Conservation (phyloP, 2,113 vertebrate genomes). For the Protomyctophum bolini region DNA sequence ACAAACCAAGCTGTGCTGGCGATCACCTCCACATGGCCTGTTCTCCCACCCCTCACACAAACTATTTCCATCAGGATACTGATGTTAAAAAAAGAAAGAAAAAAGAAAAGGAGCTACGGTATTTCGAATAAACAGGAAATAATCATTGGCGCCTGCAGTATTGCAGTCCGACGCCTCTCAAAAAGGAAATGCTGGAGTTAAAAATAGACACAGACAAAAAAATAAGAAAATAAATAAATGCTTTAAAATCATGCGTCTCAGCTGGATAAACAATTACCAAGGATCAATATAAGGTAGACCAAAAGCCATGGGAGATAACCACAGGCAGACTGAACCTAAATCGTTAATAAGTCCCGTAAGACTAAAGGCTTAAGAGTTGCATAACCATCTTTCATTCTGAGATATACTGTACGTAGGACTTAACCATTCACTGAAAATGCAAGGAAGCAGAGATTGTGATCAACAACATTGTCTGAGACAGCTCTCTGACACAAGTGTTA, state of each 20-base stretch:
- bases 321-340: conserved; percentile 24
- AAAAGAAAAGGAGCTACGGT: not conserved
- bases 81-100: not conserved
- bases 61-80: conserved; percentile 8
- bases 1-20: conserved; percentile 25
- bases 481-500: no score
- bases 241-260: conserved; percentile 23
- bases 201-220: not conserved
- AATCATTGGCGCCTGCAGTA: not conserved
- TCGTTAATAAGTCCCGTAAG: conserved; percentile 25
- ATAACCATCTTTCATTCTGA: no score
- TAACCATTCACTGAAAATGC: no score
- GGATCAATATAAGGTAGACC: conserved; percentile 20
- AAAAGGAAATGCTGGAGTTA: not conserved
- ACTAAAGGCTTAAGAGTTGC: no score
- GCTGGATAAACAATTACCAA: conserved; percentile 33
- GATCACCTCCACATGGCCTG: conserved; percentile 13
- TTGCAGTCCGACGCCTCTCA: not conserved
- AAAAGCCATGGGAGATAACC: conserved; percentile 24
- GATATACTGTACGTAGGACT: no score
- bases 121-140: not conserved
- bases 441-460: no score
- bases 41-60: not conserved
- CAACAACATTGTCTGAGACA: no score
- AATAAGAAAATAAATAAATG: conserved; percentile 13